Conservation (phyloP, 2,113 vertebrate genomes). For the human (Homo sapiens) region DNA sequence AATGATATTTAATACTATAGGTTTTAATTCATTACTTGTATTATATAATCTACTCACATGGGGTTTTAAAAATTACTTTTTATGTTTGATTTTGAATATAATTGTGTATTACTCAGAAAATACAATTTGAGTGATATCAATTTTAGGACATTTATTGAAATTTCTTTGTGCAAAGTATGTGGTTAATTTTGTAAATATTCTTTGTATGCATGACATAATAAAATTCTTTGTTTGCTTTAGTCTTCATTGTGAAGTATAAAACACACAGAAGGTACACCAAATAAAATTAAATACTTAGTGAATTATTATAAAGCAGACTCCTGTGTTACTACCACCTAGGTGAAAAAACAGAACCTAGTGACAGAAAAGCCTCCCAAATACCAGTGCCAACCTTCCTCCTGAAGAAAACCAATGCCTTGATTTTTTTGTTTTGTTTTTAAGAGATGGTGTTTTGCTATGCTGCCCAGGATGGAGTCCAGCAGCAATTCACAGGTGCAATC, state of each 20-base stretch:
- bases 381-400: background rate
- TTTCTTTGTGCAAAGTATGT: slow-evolving; percentile 18
- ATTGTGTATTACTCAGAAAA: slow-evolving; percentile 44
- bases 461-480: background rate
- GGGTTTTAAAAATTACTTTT: background rate
- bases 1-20: background rate
- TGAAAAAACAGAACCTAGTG: background rate
- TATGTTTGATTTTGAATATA: slow-evolving; percentile 23
- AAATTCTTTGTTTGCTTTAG: background rate
- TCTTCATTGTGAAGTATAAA: background rate
- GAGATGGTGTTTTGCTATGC: background rate
- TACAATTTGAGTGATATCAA: background rate
- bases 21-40: background rate
- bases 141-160: background rate
- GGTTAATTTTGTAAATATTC: slow-evolving; percentile 3
- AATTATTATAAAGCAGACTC: slow-evolving; percentile 13
- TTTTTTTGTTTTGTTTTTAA: background rate
- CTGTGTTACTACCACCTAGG: background rate
- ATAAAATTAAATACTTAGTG: background rate
- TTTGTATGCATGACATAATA: background rate
- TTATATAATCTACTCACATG: background rate
- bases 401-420: background rate
- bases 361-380: background rate
- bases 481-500: background rate
- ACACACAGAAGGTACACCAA: background rate